phyloP scores from a whole-genome alignment of 2,888 invertebrate species.

The Tetrapedia diversipes region DNA sequence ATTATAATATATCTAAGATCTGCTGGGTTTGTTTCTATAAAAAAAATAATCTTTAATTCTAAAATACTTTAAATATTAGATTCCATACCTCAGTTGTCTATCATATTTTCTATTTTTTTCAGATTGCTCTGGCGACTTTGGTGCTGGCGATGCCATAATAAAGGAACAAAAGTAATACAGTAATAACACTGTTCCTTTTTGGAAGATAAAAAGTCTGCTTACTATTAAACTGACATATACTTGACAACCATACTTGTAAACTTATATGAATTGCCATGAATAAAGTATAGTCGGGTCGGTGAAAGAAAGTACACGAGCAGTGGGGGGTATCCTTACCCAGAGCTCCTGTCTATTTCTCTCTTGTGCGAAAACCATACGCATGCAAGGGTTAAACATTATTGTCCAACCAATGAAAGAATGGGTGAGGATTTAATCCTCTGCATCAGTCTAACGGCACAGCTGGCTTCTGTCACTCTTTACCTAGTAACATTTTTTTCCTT shows the following conservation, averaged over 20 bases:
- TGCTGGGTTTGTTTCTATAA: background rate
- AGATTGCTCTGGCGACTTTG: constrained; percentile 89
- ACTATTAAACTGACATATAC: background rate
- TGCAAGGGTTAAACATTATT: no score
- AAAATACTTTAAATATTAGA: constrained; percentile 11
- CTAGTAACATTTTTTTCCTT: no score
- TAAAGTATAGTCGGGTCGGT: no score
- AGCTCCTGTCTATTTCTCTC: no score
- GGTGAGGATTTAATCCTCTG: no score
- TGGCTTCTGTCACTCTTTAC: no score
- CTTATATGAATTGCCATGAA: background rate
- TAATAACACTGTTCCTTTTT: constrained; percentile 19
- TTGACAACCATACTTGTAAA: background rate
- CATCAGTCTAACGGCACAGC: no score
- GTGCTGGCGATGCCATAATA: constrained; percentile 87
- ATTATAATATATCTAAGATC: background rate
- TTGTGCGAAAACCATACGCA: no score
- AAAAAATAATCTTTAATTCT: constrained; percentile 28
- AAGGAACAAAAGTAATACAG: background rate
- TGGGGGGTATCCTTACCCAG: no score
- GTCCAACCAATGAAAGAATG: no score
- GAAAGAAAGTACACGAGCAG: no score
- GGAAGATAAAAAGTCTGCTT: background rate
- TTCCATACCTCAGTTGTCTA: constrained; percentile 86
- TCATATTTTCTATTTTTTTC: constrained; percentile 92